Base-by-base conservation (phyloP, 1,140 invertebrate species). In the Zaprionus inermis region DNA sequence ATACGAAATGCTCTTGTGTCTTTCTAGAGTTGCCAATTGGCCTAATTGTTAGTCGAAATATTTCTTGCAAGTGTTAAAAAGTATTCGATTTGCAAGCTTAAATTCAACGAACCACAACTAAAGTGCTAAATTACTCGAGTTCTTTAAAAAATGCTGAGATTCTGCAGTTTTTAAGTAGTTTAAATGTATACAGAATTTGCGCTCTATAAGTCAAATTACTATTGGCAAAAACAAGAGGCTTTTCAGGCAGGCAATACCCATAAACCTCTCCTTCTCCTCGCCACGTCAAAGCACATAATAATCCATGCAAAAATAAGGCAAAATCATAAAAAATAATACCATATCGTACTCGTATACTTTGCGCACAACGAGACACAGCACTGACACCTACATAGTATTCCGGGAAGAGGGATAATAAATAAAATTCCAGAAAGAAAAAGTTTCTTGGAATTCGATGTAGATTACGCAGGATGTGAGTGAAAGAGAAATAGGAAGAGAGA, bases 321-420 rank as follows among this genome's bases (percentile, higher is more conserved):
- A 44, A 44, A 49, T 49, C 44, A 49, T 49, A 49, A 49, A 49
- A 44, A 44, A n/a, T 44, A 44, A 44, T 44, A 44, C 7, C n/a
- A 16, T 44, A 44, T 44, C n/a, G 9, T 16, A 1, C n/a, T 16
- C 18, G n/a, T 49, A 49, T 49, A 49, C 44, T 10, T 10, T 4
- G 7, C 18, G 6, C 3, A n/a, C 12, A 16, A 20, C 30, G 30
- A 32, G 10, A 18, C 18, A 12, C n/a, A n/a, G n/a, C n/a, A n/a
- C n/a, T n/a, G n/a, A n/a, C 44, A 49, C 44, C 44, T 49, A 49
- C 44, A 18, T 18, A 18, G 11, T 3, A 49, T 49, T 49, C 44
- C 44, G 18, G 18, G 44, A 49, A 49, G 11, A 20, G 44, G 10
- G 9, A 49, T n/a, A 49, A 49, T 49, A 49, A 49, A 49, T 49